Conservation (phyloP, 2,113 vertebrate genomes). For the Sceloporus tristichus region DNA sequence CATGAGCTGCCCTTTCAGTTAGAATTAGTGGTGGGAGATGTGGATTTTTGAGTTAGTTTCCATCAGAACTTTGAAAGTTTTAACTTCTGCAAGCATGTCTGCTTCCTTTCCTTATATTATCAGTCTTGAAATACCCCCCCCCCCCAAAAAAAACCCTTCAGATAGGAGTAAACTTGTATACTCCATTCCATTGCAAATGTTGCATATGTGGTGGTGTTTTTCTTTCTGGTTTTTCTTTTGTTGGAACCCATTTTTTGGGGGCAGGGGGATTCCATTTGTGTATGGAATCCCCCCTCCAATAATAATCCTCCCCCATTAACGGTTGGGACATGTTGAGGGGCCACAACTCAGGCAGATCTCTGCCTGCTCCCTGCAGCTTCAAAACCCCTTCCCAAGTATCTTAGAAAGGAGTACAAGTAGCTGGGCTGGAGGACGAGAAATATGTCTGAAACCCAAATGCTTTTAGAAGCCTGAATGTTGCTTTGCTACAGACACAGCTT, state of each 20-base stretch:
- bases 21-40: too few relatives aligned
- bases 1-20: too few relatives aligned
- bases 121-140: fast-evolving
- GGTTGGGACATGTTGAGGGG: neutral
- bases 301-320: neutral
- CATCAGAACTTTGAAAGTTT: too few relatives aligned
- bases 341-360: too few relatives aligned
- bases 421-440: fast-evolving
- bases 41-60: too few relatives aligned
- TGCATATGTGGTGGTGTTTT: conserved; percentile 23
- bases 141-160: neutral
- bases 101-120: neutral
- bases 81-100: too few relatives aligned
- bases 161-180: conserved; percentile 40
- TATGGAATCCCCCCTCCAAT: neutral
- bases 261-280: neutral
- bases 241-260: neutral
- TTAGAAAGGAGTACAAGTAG: fast-evolving
- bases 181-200: conserved; percentile 34
- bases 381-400: neutral
- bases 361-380: neutral
- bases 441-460: fast-evolving
- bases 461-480: neutral
- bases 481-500: neutral
- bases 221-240: neutral